Evolutionary conservation across 2,113 vertebrate species (phyloP), one percentile per base, ranked within the genome.

Genomic region (Pteronura brasiliensis): DNA sequence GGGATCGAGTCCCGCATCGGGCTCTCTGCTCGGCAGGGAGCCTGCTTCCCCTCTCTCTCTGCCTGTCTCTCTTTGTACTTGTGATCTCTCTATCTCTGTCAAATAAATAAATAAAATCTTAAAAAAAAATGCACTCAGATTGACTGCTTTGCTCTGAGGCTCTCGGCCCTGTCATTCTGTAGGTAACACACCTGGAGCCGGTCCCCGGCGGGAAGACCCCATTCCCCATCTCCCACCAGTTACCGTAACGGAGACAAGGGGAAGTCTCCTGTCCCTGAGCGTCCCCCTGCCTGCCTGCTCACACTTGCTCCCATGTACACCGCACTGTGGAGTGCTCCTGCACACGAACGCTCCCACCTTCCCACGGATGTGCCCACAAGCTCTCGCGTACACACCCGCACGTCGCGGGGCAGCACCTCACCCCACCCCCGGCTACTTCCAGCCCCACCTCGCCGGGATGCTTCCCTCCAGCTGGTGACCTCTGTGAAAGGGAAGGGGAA

Each of bases 381-480:
- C 14, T 21, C 39, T 42, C 20, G 7, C 2, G 25, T 47, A 12
- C 34, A 13, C 27, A 10, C 10, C 3, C 39, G 36, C 13, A 1
- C 11, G 4, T 29, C 3, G 3, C 52, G 47, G 67, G 20, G 36
- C 7, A 81, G 31, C 7, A 71, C 63, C 18, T 34, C 25, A 1
- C 1, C 34, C 61, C 17, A 2, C 59, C 3, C 52, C 18, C 31
- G 0, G 36, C 29, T 1, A 4, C 69, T 21, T 1, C 1, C 15
- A 18, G 42, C 44, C 6, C 34, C 11, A 3, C 25, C 17, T 21
- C 2, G 9, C 15, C 0, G 2, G 25, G 20, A 7, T 49, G 18
- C 1, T 23, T 49, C 11, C 29, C 18, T 3, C 17, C 4, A 5
- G 25, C 1, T 23, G 34, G 6, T 0, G 7, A 7, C 18, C 31